Evolutionary conservation across 2,888 invertebrate genomes (phyloP).

Genomic region (Tenthredo notha): DNA sequence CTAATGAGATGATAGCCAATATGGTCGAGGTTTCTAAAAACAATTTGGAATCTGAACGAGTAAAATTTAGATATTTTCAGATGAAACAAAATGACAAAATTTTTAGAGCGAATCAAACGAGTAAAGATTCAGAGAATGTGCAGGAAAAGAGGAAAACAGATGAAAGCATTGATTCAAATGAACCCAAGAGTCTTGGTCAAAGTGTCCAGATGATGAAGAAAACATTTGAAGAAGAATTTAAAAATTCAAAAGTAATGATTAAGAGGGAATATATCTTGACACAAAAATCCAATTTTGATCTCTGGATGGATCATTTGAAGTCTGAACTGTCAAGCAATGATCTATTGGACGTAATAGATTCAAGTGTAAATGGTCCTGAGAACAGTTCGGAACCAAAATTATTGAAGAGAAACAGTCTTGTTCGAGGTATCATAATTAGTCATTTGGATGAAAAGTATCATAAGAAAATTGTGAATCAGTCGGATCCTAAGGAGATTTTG

Average conservation of each 20-base stretch:
- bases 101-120: not conserved
- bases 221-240: constrained; percentile 19
- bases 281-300: constrained; percentile 56
- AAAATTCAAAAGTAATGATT: constrained; percentile 53
- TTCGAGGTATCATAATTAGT: constrained; percentile 59
- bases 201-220: constrained; percentile 15
- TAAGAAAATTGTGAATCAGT: constrained; percentile 57
- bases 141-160: constrained; percentile 25
- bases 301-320: constrained; percentile 59
- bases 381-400: constrained; percentile 14
- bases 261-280: constrained; percentile 58
- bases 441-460: constrained; percentile 58
- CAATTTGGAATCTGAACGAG: not conserved
- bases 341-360: constrained; percentile 58
- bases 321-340: constrained; percentile 58
- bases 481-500: constrained; percentile 59
- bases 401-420: constrained; percentile 51
- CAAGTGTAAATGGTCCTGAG: constrained; percentile 27
- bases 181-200: not conserved
- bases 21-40: not conserved
- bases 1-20: not conserved
- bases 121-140: not conserved
- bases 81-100: constrained; percentile 5
- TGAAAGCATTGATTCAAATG: not conserved
- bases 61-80: not conserved